A percentile compares a stretch with the other conserved stretches of the same genome.
These are phyloP conservation scores for Chesias legatella DNA, from an alignment of 2,888 invertebrate genomes.

Conservation along the genomic window DNA sequence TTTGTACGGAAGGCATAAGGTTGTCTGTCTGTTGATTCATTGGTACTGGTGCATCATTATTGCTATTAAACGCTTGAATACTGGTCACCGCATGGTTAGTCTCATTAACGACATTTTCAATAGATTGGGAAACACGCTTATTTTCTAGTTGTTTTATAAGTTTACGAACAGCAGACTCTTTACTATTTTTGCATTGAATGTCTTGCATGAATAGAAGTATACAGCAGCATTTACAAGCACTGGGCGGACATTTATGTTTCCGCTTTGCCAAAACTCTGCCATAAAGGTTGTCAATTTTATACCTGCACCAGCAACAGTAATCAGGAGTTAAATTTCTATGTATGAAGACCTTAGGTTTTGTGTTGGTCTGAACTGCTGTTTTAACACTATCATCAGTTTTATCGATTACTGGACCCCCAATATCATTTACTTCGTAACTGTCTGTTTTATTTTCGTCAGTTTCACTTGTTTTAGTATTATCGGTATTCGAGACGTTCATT, in stretches of 20 bases:
- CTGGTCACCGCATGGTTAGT: no score
- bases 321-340: conserved; percentile 5
- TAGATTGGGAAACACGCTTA: no score
- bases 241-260: conserved; percentile 31
- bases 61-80: no score
- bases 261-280: conserved; percentile 4
- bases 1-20: no score
- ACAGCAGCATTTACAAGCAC: conserved; percentile 46
- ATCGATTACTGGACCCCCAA: conserved; percentile 4
- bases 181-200: background rate
- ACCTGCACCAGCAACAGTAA: conserved; percentile 54
- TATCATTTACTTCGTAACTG: no score
- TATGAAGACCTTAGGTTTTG: background rate
- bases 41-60: no score
- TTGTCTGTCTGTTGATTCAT: no score
- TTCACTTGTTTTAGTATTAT: background rate
- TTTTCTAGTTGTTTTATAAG: no score
- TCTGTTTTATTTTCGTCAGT: background rate
- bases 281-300: conserved; percentile 21
- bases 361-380: background rate
- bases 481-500: background rate
- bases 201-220: conserved; percentile 21
- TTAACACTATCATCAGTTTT: conserved; percentile 11
- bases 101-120: no score
- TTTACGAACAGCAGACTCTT: no score